These are phyloP conservation scores for Turnix velox DNA, from an alignment of 2,113 vertebrate genomes.

Conservation along the genomic window DNA sequence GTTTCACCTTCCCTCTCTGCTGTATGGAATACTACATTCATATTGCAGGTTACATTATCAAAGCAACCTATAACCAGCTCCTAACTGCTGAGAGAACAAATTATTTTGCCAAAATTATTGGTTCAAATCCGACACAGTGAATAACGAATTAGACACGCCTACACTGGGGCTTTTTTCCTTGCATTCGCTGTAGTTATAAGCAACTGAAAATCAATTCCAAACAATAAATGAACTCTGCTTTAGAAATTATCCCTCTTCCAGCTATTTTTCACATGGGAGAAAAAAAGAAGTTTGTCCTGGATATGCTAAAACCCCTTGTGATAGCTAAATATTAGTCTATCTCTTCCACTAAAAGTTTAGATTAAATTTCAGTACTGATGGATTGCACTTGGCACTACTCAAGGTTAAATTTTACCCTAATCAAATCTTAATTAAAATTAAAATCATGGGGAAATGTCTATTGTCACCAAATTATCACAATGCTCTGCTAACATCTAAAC, in stretches of 20 bases:
- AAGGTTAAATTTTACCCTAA: not conserved
- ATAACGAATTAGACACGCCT: constrained; percentile 47
- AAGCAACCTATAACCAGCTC: constrained; percentile 19
- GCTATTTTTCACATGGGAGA: constrained; percentile 1
- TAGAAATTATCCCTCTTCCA: not conserved
- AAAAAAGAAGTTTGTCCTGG: constrained; percentile 12
- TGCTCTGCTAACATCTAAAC: not conserved
- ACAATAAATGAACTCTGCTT: constrained; percentile 28
- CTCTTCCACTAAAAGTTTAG: not conserved
- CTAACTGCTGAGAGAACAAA: constrained; percentile 52
- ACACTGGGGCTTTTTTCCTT: constrained; percentile 25
- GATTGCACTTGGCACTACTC: not conserved
- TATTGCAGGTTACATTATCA: constrained; percentile 51
- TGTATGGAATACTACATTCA: constrained; percentile 28
- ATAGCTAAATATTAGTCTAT: not conserved
- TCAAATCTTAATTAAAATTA: not conserved
- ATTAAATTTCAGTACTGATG: not conserved
- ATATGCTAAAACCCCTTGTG: not conserved
- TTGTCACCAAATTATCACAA: not conserved
- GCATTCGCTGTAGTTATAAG: not conserved
- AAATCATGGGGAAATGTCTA: not conserved
- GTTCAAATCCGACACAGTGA: not conserved
- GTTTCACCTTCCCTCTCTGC: constrained; percentile 26
- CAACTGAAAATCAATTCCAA: constrained; percentile 52
- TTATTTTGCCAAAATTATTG: constrained; percentile 48